Percentiles rank a stretch among this genome's conserved stretches.
phyloP scores from a whole-genome alignment of 2,797 vertebrate genomes.

The Falco biarmicus region DNA sequence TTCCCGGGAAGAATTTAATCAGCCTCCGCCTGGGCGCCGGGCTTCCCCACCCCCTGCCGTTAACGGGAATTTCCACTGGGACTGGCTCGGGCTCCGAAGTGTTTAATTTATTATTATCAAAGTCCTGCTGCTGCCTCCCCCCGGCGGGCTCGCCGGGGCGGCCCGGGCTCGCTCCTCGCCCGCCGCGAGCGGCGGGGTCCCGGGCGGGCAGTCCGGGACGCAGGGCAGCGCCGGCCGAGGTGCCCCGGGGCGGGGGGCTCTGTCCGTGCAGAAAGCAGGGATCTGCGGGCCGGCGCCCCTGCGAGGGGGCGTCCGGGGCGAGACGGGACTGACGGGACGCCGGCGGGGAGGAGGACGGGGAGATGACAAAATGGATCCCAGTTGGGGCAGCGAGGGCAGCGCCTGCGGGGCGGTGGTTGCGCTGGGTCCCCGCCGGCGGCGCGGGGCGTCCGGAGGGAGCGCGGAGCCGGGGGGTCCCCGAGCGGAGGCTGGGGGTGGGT shows the following conservation, averaged over 20 bases:
- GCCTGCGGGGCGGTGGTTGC: background rate
- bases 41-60: background rate
- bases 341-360: background rate
- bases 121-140: background rate
- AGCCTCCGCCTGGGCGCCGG: slow-evolving; percentile 3
- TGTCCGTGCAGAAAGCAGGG: background rate
- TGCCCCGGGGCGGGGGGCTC: background rate
- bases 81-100: background rate
- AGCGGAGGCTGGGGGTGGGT: background rate
- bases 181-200: background rate
- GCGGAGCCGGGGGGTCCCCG: background rate
- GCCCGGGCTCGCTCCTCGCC: background rate
- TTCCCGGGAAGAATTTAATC: slow-evolving; percentile 62
- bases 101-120: background rate
- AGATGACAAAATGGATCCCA: background rate
- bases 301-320: too few relatives aligned
- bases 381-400: background rate
- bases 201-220: background rate
- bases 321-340: background rate
- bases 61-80: slow-evolving; percentile 57
- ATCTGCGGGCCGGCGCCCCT: background rate
- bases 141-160: background rate
- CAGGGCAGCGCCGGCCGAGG: background rate
- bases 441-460: background rate
- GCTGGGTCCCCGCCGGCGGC: background rate